These are phyloP conservation scores for Silurus meridionalis DNA, from an alignment of 2,113 vertebrate species.

Conservation along the genomic window DNA sequence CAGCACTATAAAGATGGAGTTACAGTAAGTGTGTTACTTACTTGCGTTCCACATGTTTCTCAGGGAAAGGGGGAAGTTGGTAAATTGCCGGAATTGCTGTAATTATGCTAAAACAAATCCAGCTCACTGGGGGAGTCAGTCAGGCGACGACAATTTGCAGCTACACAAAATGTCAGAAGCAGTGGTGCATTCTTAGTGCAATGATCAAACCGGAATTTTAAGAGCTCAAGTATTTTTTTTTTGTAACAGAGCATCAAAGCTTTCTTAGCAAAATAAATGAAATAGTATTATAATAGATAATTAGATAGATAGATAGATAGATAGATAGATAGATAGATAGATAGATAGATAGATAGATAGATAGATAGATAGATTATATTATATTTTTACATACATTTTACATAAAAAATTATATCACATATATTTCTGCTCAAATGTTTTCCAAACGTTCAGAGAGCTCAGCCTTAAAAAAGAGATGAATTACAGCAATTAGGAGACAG, in stretches of 20 bases:
- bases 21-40: slow-evolving; percentile 6
- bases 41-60: background rate
- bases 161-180: slow-evolving; percentile 32
- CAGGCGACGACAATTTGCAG: slow-evolving; percentile 39
- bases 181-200: slow-evolving; percentile 7
- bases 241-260: no score
- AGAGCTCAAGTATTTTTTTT: background rate
- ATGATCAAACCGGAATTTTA: slow-evolving; percentile 18
- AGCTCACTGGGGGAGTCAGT: slow-evolving; percentile 39
- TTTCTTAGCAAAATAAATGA: no score
- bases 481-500: background rate
- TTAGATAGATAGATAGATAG: no score
- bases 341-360: no score
- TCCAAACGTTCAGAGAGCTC: background rate
- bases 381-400: no score
- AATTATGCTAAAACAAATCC: slow-evolving; percentile 29
- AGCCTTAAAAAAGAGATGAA: background rate
- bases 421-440: background rate
- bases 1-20: slow-evolving; percentile 26
- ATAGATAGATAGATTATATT: no score
- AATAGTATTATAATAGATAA: no score
- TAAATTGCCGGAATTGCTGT: slow-evolving; percentile 24
- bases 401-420: background rate
- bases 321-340: no score
- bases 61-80: background rate